Evolutionary conservation across 1,140 invertebrate genomes (phyloP), one percentile per base, ranked within the genome.

Genomic region (Pollicipes pollicipes): DNA sequence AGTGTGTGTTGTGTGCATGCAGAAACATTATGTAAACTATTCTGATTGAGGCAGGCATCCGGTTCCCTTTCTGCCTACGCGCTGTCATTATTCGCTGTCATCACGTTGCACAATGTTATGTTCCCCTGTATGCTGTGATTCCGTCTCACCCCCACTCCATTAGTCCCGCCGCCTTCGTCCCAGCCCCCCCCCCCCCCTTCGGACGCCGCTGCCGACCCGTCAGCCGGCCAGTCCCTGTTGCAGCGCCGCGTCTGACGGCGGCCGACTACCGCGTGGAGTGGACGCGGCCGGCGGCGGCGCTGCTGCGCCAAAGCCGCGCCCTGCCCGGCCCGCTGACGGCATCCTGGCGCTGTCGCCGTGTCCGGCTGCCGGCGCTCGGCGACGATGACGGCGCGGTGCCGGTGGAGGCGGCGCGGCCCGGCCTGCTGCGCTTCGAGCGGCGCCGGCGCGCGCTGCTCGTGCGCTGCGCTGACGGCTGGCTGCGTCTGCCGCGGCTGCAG

Each of bases 371-470:
- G 64, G 28, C 64, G 64, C 6, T 27, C 10, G 8, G 10, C 4
- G 64, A 29, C 10, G 17, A n/a, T 29, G 64, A 27, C 64, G n/a
- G 17, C 28, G 64, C n/a, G 17, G 3, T 24, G 28, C 1, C 45
- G 10, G 27, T 21, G n/a, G 64, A 21, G n/a, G 27, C 3, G 8
- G 27, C 64, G 27, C 10, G 24, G 64, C 28, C 27, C 17, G 64
- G 64, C 16, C 27, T 4, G 64, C 64, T 66, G 64, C 3, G 3
- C 10, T 45, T 45, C 10, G 10, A 24, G n/a, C 64, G 64, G 3
- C 64, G 64, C 6, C 64, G 64, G 64, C 64, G 64, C 27, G 64
- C 64, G 64, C 28, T 66, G 64, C 64, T 66, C 24, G 64, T 66
- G 17, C 16, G 64, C 28, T 66, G 64, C 17, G 27, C 28, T 10